A percentile compares a stretch with the other conserved stretches of the same genome.
phyloP scores from a whole-genome alignment of 1,140 invertebrate genomes.

The Augochlora pura region DNA sequence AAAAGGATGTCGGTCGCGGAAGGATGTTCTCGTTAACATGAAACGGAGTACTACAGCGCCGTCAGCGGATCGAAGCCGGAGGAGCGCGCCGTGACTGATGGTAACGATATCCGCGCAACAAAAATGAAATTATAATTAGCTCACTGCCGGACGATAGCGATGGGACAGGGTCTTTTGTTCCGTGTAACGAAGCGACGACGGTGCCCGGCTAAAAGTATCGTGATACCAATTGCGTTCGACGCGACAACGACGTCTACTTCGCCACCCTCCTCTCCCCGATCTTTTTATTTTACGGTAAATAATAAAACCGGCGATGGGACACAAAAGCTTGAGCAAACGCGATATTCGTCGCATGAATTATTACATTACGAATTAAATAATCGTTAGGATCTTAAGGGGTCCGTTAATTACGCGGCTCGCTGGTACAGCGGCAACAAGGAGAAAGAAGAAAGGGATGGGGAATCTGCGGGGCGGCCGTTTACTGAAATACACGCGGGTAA shows the following conservation, averaged over 20 bases:
- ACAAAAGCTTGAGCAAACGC: background rate
- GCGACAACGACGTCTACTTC: background rate
- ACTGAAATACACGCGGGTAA: background rate
- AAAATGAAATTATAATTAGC: constrained; percentile 60
- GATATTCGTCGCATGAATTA: constrained; percentile 7
- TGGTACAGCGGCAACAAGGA: constrained; percentile 6
- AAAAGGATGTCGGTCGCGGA: constrained; percentile 18
- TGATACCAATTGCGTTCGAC: background rate
- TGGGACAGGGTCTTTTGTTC: constrained; percentile 40
- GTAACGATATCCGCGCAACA: constrained; percentile 49
- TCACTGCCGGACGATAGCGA: constrained; percentile 13
- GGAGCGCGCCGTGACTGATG: constrained; percentile 45
- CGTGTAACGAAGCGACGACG: constrained; percentile 38
- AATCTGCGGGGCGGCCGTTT: background rate
- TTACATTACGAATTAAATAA: constrained; percentile 2
- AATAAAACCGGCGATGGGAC: background rate
- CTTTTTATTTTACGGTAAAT: background rate
- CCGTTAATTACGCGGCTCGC: constrained; percentile 29
- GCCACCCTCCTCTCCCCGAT: too few relatives aligned
- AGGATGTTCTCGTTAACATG: constrained; percentile 50
- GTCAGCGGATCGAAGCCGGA: constrained; percentile 15
- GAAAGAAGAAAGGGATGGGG: too few relatives aligned
- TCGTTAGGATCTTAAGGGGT: constrained; percentile 21
- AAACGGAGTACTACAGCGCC: constrained; percentile 34
- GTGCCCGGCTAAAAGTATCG: constrained; percentile 4